Conservation (phyloP, 1,140 invertebrate genomes). For the Lordiphosa stackelbergi region DNA sequence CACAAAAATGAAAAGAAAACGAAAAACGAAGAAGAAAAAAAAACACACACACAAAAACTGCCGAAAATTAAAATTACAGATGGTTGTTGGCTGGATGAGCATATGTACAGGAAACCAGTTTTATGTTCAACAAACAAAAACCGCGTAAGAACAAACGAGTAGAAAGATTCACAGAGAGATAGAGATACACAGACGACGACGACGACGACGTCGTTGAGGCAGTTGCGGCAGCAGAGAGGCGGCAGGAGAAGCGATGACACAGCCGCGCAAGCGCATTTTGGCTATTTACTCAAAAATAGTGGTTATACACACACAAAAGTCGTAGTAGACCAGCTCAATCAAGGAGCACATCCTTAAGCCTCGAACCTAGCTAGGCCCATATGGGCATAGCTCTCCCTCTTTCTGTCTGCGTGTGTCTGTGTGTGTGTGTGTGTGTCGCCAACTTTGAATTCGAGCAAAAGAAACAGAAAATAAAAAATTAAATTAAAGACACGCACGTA, state of each 20-base stretch:
- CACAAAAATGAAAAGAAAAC: slow-evolving; percentile 24
- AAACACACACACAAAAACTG: slow-evolving; percentile 32
- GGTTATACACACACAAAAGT: too few relatives aligned
- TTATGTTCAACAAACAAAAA: slow-evolving; percentile 73
- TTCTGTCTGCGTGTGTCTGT: too few relatives aligned
- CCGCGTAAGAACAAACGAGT: slow-evolving; percentile 54
- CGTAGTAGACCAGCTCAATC: too few relatives aligned
- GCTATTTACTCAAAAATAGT: too few relatives aligned
- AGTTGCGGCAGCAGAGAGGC: slow-evolving; percentile 4
- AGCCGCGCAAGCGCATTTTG: slow-evolving; percentile 28
- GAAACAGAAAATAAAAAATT: slow-evolving; percentile 26
- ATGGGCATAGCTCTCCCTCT: too few relatives aligned
- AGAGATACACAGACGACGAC: slow-evolving; percentile 3
- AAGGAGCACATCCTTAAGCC: too few relatives aligned
- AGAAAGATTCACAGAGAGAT: slow-evolving; percentile 29
- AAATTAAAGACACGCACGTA: slow-evolving; percentile 61
- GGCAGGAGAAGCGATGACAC: slow-evolving; percentile 42
- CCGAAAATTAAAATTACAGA: slow-evolving; percentile 73
- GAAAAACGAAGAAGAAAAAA: slow-evolving; percentile 12
- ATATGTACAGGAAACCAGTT: slow-evolving; percentile 75
- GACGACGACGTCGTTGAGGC: slow-evolving; percentile 16
- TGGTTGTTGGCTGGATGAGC: slow-evolving; percentile 70
- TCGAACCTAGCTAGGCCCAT: too few relatives aligned
- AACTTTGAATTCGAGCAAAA: too few relatives aligned
- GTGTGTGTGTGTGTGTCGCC: too few relatives aligned